Evolutionary conservation across 1,140 invertebrate genomes (phyloP), one percentile per base, ranked within the genome.

Genomic region (Diabrotica undecimpunctata): DNA sequence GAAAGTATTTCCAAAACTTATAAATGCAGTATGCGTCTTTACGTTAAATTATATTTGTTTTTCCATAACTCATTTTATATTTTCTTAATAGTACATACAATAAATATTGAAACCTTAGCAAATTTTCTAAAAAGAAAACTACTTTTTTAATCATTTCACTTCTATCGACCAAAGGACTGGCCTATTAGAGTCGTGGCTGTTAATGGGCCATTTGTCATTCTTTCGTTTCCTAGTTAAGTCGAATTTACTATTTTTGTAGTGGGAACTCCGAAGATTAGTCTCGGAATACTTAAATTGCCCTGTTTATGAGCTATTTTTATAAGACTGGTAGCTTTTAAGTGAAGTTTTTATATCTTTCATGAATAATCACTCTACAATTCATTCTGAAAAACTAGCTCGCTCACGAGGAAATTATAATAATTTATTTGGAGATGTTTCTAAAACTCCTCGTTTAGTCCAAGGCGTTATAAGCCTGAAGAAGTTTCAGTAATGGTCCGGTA

Each of bases 171-270:
- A 25, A 25, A 25, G 25, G 25, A 25, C 25, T 25, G 25, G 25
- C 25, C 25, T 25, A 25, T 25, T 4, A 25, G 25, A 25, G 25
- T 25, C 25, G 25, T 25, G 25, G 25, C 25, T 25, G 5, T 60
- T 35, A 60, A 60, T 60, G 41, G 12, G 7, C 58, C 58, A 60
- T 60, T 60, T 60, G 46, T 60, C 58, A 60, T 51, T 46, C 58
- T 60, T 60, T 35, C 37, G 50, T 60, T 50, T 60, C 9, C 46
- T 51, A 60, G 58, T 60, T 60, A 10, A 60, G 10, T 60, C 50
- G 6, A 13, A 60, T 60, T 60, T 50, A 50, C 41, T 60, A 60
- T 60, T 60, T 60, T 50, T 25, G 39, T 50, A 14, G 38, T 41
- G 12, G 10, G 8, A 60, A 41, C 14, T 41, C 50, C 11, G 35